A percentile compares a stretch with the other conserved stretches of the same genome.
phyloP scores from a whole-genome alignment of 2,113 vertebrate species.

The Phyllostomus discolor region DNA sequence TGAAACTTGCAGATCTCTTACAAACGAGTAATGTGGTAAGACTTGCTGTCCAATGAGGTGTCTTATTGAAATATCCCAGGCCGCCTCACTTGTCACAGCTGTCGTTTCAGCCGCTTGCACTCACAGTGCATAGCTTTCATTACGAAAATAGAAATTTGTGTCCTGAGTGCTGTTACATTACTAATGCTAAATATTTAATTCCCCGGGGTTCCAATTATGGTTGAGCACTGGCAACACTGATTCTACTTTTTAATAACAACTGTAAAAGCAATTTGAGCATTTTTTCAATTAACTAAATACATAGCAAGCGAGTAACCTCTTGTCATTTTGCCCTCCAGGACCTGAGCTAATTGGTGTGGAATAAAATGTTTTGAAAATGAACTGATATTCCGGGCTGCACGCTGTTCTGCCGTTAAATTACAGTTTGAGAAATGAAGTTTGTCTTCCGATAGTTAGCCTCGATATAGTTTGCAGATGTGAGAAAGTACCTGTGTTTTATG shows the following conservation, averaged over 20 bases:
- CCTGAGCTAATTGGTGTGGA: slow-evolving; percentile 97
- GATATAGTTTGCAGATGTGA: slow-evolving; percentile 32
- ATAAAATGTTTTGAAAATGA: slow-evolving; percentile 93
- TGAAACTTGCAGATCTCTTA: slow-evolving; percentile 94
- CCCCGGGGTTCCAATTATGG: slow-evolving; percentile 99
- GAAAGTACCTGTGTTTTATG: slow-evolving; percentile 5
- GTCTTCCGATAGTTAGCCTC: slow-evolving; percentile 72
- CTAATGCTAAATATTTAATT: slow-evolving; percentile 99
- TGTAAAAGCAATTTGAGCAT: slow-evolving; percentile 99
- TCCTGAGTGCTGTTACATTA: slow-evolving; percentile 99
- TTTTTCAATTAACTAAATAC: slow-evolving; percentile 99
- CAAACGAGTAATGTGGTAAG: slow-evolving; percentile 91
- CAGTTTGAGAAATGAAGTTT: slow-evolving; percentile 75
- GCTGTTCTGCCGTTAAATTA: slow-evolving; percentile 81
- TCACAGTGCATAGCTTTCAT: slow-evolving; percentile 95
- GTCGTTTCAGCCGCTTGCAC: slow-evolving; percentile 92
- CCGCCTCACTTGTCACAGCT: slow-evolving; percentile 94
- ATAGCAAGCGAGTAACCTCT: slow-evolving; percentile 98
- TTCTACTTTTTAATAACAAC: slow-evolving; percentile 99
- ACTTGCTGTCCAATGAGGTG: slow-evolving; percentile 92
- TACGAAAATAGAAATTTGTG: slow-evolving; percentile 99
- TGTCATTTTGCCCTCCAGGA: slow-evolving; percentile 99
- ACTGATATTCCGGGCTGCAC: slow-evolving; percentile 81
- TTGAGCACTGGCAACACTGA: slow-evolving; percentile 97
- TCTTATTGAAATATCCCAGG: slow-evolving; percentile 96